These are phyloP conservation scores for Corythaeola cristata DNA, from an alignment of 2,113 vertebrate genomes.

Conservation along the genomic window DNA sequence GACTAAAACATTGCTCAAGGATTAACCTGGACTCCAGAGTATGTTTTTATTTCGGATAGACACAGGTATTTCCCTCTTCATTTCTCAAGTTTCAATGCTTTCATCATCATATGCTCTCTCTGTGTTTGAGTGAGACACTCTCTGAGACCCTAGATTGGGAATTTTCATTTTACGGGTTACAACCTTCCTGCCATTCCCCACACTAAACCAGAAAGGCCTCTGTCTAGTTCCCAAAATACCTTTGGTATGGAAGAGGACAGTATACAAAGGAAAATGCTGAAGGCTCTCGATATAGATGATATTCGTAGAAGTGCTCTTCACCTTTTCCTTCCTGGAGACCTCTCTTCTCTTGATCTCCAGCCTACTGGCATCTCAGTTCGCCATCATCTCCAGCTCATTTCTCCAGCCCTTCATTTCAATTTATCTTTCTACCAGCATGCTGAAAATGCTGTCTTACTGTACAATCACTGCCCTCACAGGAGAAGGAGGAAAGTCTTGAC, in stretches of 20 bases:
- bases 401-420: background rate
- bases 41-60: background rate
- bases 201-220: background rate
- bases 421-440: background rate
- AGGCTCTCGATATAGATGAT: background rate
- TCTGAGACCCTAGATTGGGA: background rate
- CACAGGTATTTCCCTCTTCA: background rate
- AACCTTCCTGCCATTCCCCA: background rate
- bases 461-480: background rate
- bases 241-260: background rate
- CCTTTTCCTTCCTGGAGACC: background rate
- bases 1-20: background rate
- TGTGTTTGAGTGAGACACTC: background rate
- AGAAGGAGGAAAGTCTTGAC: background rate
- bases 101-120: background rate
- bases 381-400: background rate
- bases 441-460: background rate
- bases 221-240: background rate
- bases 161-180: background rate
- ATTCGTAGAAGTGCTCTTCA: background rate
- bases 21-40: background rate
- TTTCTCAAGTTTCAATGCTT: constrained; percentile 1
- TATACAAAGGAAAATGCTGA: background rate
- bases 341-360: background rate
- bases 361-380: background rate